Evolutionary conservation across 2,113 vertebrate genomes (phyloP).

Genomic region (Polyodon spathula): DNA sequence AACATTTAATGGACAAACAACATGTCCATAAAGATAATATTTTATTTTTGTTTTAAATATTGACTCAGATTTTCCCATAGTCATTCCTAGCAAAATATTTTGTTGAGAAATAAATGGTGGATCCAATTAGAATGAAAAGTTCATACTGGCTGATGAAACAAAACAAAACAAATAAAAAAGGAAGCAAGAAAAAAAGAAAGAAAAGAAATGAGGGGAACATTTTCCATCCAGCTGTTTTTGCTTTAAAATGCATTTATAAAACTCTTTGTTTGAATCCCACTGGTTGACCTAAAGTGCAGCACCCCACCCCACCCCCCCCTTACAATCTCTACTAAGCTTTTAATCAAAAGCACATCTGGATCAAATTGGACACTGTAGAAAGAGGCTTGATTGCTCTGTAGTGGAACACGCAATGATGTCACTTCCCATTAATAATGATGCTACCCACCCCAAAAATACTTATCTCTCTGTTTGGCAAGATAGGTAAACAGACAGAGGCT

Average conservation of each 20-base stretch:
- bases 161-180: conserved; percentile 29
- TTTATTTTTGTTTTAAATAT: conserved; percentile 3
- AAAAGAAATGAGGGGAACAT: not conserved
- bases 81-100: conserved; percentile 21
- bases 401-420: conserved; percentile 54
- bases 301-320: conserved; percentile 14
- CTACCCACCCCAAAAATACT: conserved; percentile 38
- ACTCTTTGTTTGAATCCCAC: conserved; percentile 41
- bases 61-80: conserved; percentile 27
- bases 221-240: conserved; percentile 46
- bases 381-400: conserved; percentile 50
- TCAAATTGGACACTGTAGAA: conserved; percentile 37
- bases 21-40: conserved; percentile 9
- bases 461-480: conserved; percentile 40
- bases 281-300: conserved; percentile 26
- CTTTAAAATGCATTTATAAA: conserved; percentile 47
- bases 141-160: conserved; percentile 29
- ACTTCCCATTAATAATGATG: conserved; percentile 56
- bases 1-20: not conserved
- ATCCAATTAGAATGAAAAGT: conserved; percentile 36
- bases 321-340: conserved; percentile 33
- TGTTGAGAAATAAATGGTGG: conserved; percentile 24
- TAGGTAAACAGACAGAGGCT: conserved; percentile 16
- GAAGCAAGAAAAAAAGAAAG: conserved; percentile 17
- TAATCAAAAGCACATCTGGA: conserved; percentile 56